These are phyloP conservation scores for Drosophila vallismaia DNA, from an alignment of 2,888 invertebrate genomes.

Conservation along the genomic window DNA sequence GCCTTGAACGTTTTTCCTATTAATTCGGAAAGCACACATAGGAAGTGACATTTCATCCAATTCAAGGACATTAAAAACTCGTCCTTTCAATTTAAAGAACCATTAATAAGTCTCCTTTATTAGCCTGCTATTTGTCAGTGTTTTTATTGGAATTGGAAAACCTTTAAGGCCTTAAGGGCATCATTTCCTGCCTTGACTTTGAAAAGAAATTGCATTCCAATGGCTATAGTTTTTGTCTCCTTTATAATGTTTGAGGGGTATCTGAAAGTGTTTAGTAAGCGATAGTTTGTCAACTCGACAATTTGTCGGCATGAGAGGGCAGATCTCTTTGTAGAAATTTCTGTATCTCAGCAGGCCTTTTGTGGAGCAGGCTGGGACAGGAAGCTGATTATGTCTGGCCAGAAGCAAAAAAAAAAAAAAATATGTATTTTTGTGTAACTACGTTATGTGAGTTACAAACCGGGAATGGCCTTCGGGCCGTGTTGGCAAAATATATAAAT, in stretches of 20 bases:
- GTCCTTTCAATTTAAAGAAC: background rate
- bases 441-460: slow-evolving; percentile 29
- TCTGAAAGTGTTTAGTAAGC: slow-evolving; percentile 30
- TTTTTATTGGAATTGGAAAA: background rate
- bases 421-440: slow-evolving; percentile 51
- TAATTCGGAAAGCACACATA: background rate
- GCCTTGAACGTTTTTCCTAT: too few relatives aligned
- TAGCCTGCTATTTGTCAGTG: background rate
- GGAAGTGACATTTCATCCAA: background rate
- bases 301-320: slow-evolving; percentile 65
- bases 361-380: slow-evolving; percentile 41
- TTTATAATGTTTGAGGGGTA: slow-evolving; percentile 11
- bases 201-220: slow-evolving; percentile 9
- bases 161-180: slow-evolving; percentile 50
- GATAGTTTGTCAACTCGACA: slow-evolving; percentile 62
- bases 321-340: slow-evolving; percentile 37
- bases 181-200: slow-evolving; percentile 52
- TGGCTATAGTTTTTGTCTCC: slow-evolving; percentile 20
- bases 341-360: background rate
- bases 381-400: slow-evolving; percentile 55
- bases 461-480: slow-evolving; percentile 18
- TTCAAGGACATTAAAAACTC: too few relatives aligned
- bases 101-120: slow-evolving; percentile 8
- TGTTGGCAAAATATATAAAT: slow-evolving; percentile 16
- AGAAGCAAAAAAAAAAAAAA: slow-evolving; percentile 16